Percentiles rank a stretch among this genome's conserved stretches.
Conservation (phyloP, 2,888 invertebrate genomes). For the Meandrusa payeni region DNA sequence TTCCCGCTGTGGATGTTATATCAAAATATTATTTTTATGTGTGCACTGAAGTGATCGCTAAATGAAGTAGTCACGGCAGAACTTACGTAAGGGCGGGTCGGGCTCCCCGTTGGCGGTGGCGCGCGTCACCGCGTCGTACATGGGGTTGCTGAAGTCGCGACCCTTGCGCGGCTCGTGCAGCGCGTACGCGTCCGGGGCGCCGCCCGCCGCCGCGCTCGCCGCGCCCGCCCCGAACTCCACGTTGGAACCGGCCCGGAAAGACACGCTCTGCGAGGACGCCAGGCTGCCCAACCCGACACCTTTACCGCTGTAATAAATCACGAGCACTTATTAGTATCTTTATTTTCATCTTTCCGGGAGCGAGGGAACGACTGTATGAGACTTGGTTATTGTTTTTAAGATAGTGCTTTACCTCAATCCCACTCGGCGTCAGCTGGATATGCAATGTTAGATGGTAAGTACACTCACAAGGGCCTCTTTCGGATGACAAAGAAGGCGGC, state of each 20-base stretch:
- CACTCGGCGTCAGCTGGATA: too few relatives aligned
- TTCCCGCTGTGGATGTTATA: slow-evolving; percentile 76
- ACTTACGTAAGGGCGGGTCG: slow-evolving; percentile 59
- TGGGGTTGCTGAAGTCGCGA: slow-evolving; percentile 97
- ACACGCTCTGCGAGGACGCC: slow-evolving; percentile 93
- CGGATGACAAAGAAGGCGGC: slow-evolving; percentile 91
- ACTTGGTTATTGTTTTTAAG: too few relatives aligned
- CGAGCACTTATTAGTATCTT: too few relatives aligned
- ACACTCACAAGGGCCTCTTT: slow-evolving; percentile 88
- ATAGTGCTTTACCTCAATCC: too few relatives aligned
- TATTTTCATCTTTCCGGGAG: too few relatives aligned
- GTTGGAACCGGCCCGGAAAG: slow-evolving; percentile 95
- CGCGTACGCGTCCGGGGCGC: slow-evolving; percentile 88
- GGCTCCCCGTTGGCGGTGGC: slow-evolving; percentile 67
- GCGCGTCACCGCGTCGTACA: slow-evolving; percentile 95
- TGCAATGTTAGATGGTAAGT: too few relatives aligned
- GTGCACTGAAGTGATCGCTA: too few relatives aligned
- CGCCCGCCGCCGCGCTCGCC: slow-evolving; percentile 85
- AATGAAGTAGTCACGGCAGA: too few relatives aligned
- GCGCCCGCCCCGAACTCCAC: slow-evolving; percentile 87
- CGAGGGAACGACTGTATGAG: too few relatives aligned
- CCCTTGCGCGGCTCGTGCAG: slow-evolving; percentile 89
- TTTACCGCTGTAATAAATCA: slow-evolving; percentile 88
- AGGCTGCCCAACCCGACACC: slow-evolving; percentile 88
- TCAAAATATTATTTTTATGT: not conserved